A percentile compares a stretch with the other conserved stretches of the same genome.
Conservation (phyloP, 2,797 vertebrate species). For the Chloroceryle amazona region DNA sequence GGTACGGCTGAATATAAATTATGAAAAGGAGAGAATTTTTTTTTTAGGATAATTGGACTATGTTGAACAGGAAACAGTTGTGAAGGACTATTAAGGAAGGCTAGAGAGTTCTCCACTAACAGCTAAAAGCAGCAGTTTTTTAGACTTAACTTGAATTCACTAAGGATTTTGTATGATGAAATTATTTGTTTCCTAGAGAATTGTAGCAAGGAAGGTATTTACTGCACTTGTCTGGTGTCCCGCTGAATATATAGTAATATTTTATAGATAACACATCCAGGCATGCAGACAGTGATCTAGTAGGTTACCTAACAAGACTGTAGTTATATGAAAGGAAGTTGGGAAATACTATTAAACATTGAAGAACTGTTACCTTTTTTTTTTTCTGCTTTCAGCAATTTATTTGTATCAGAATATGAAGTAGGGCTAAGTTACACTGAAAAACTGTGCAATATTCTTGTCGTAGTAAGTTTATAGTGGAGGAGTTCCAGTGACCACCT, state of each 20-base stretch:
- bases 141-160: conserved; percentile 32
- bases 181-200: conserved; percentile 23
- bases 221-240: neutral
- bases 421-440: neutral
- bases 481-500: neutral
- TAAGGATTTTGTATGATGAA: neutral
- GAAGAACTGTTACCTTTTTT: neutral
- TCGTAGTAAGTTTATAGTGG: neutral
- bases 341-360: neutral
- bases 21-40: neutral
- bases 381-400: neutral
- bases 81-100: neutral
- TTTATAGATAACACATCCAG: neutral
- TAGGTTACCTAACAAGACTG: neutral
- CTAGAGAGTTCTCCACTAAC: neutral
- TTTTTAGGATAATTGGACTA: neutral
- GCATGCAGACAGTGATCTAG: neutral
- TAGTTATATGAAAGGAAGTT: conserved; percentile 32
- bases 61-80: neutral
- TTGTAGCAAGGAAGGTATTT: neutral
- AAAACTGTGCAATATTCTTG: neutral
- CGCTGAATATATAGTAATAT: neutral
- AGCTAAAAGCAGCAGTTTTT: neutral
- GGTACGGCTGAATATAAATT: neutral
- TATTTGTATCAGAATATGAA: neutral